Evolutionary conservation across 2,888 invertebrate genomes (phyloP), one percentile per base, ranked within the genome.

Genomic region (Drosophila tripunctata): DNA sequence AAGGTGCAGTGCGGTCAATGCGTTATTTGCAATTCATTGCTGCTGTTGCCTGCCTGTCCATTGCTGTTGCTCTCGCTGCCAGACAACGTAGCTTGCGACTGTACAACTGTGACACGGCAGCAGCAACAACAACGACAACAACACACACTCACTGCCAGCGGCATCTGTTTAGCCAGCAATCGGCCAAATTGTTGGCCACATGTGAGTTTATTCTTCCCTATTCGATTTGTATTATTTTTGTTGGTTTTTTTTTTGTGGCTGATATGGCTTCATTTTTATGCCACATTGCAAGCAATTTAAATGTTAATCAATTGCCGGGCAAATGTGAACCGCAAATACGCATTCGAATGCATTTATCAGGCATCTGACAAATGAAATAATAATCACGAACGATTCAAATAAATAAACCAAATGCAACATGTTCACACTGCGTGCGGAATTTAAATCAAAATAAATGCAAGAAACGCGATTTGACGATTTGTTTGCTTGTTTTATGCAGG

Each of bases 1-100:
- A 84, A 81, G 87, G 81, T 87, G 85, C 82, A 81, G 65, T 67
- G 87, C 87, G 81, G 87, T 81, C 81, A 81, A 81, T 85, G 87
- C 82, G 79, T 81, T 85, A 81, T 81, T 81, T 81, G 81, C 87
- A 87, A 81, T 81, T 87, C 81, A 81, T 81, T 81, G 85, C 79
- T 48, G 70, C 57, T 36, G 52, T 19, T 43, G 48, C 44, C 33
- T 56, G 56, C 57, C 22, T n/a, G n/a, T n/a, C n/a, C n/a, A n/a
- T n/a, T 47, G 70, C 56, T 33, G 51, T 22, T 40, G 47, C 44
- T 19, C 35, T 22, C 33, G 43, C 36, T 57, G 57, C 58, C 27
- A 27, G 22, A 36, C 35, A 48, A 51, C 56, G 40, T 30, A 14
- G 43, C 35, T 62, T 63, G 63, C 47, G 27, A 44, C 33, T 48